These are phyloP conservation scores for Cotesia typhae DNA, from an alignment of 1,140 invertebrate species.

Conservation along the genomic window DNA sequence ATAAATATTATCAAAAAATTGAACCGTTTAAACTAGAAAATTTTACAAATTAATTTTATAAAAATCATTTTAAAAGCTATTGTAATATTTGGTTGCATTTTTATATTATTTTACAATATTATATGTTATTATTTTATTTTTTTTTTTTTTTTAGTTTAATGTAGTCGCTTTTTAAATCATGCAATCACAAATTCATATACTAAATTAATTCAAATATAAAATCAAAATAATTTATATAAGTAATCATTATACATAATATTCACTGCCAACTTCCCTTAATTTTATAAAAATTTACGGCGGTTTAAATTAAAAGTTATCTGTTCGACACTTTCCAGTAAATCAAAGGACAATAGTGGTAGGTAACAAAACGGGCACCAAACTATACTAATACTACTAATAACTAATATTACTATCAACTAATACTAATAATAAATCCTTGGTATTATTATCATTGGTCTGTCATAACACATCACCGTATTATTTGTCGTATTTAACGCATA, in stretches of 20 bases:
- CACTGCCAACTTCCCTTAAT: neutral
- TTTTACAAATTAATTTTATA: too few relatives aligned
- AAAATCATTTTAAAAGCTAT: too few relatives aligned
- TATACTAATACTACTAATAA: constrained; percentile 49
- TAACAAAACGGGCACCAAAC: constrained; percentile 61
- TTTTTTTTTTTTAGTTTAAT: too few relatives aligned
- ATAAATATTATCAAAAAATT: too few relatives aligned
- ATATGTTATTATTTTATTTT: too few relatives aligned
- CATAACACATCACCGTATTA: constrained; percentile 32
- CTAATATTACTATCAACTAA: constrained; percentile 41
- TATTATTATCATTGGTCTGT: constrained; percentile 45
- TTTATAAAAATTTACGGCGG: constrained; percentile 33
- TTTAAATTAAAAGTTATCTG: constrained; percentile 60
- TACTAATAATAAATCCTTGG: constrained; percentile 56
- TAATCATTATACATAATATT: neutral
- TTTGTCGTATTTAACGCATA: constrained; percentile 44
- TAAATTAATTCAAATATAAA: neutral
- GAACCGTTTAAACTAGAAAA: too few relatives aligned
- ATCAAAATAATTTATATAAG: neutral
- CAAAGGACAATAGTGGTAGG: constrained; percentile 65
- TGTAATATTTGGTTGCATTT: too few relatives aligned
- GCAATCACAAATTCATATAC: neutral
- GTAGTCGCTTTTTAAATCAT: too few relatives aligned
- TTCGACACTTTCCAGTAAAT: constrained; percentile 66
- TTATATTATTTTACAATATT: too few relatives aligned